Percentiles rank a stretch among this genome's conserved stretches.
Conservation (phyloP, 2,888 invertebrate species). For the Dasysyrphus albostriatus region DNA sequence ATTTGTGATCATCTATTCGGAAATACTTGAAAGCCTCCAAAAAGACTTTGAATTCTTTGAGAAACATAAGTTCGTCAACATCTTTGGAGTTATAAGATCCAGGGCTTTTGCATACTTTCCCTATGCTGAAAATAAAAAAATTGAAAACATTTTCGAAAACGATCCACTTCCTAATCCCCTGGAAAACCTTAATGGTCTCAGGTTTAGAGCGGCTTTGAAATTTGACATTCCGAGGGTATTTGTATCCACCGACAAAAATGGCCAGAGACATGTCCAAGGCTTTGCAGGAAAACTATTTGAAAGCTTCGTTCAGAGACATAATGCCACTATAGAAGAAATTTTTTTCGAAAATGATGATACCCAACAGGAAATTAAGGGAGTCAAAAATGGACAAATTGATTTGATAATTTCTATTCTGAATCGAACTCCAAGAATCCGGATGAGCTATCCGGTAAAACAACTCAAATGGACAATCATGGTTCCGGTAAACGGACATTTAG, state of each 20-base stretch:
- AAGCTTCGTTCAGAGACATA: neutral
- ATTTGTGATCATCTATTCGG: neutral
- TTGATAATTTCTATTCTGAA: neutral
- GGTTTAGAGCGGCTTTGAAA: neutral
- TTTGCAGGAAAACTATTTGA: slow-evolving; percentile 1
- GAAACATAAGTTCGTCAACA: neutral
- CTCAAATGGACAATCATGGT: slow-evolving; percentile 3
- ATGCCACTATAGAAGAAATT: slow-evolving; percentile 4
- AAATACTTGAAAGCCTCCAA: neutral
- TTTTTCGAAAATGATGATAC: neutral
- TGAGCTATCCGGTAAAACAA: neutral
- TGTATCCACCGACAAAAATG: neutral
- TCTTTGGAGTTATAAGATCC: neutral
- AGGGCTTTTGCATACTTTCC: slow-evolving; percentile 1
- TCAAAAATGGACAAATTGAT: neutral
- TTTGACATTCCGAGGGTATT: slow-evolving; percentile 10
- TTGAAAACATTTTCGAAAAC: neutral
- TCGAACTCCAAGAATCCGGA: neutral
- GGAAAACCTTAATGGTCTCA: neutral
- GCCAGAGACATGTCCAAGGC: neutral
- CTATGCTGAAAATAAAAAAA: neutral
- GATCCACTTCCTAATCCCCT: neutral
- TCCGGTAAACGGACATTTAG: slow-evolving; percentile 2
- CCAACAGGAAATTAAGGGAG: neutral
- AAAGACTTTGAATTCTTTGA: neutral